phyloP scores from a whole-genome alignment of 2,888 invertebrate species.

The Drosophila demipolita region DNA sequence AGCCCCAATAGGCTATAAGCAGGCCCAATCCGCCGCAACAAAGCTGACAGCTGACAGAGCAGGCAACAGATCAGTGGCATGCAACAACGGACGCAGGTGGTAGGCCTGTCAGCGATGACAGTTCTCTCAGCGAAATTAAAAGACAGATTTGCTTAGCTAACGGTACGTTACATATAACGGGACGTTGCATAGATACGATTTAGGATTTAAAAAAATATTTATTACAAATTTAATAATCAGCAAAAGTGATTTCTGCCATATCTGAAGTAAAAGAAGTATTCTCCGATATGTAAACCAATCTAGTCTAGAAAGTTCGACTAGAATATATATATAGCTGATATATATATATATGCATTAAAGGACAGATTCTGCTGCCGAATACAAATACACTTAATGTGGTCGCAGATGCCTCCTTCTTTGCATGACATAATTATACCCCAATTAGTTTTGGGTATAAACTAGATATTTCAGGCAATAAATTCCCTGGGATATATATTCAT shows the following conservation, averaged over 20 bases:
- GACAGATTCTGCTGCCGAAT: background rate
- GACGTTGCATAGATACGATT: background rate
- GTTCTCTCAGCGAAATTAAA: conserved; percentile 13
- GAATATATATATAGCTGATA: background rate
- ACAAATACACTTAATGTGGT: too few relatives aligned
- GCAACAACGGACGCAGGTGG: conserved; percentile 28
- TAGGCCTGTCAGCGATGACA: conserved; percentile 44
- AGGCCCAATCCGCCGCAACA: background rate
- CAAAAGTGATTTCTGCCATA: background rate
- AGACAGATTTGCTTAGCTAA: background rate
- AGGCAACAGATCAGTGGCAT: conserved; percentile 16
- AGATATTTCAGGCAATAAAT: background rate
- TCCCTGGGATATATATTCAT: background rate
- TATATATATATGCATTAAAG: background rate
- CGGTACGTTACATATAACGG: background rate
- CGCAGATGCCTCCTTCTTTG: too few relatives aligned
- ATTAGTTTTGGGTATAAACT: too few relatives aligned
- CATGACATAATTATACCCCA: background rate
- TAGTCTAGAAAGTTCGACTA: background rate
- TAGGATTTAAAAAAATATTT: background rate
- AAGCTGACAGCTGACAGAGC: conserved; percentile 45
- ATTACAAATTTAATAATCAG: background rate
- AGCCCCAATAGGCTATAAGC: background rate
- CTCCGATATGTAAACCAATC: background rate
- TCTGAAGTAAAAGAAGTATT: background rate